Evolutionary conservation across 2,888 invertebrate species (phyloP), one percentile per base, ranked within the genome.

Genomic region (Choristoneura rosaceana): DNA sequence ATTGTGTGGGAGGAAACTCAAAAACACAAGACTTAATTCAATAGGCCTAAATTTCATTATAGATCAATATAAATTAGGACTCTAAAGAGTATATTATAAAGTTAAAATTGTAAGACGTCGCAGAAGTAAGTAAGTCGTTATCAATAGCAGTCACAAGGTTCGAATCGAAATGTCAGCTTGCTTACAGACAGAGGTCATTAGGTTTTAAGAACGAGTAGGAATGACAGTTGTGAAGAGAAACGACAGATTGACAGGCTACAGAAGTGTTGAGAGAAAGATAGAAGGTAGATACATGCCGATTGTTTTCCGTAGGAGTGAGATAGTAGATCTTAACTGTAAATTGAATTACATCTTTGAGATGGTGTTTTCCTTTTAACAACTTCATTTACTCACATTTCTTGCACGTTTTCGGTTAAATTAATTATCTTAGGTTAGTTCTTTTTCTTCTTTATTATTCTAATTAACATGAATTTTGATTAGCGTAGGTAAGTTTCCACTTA

Each of bases 161-260:
- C 14, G 55, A 64, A 64, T 12, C 47, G 58, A 71, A 71, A 71
- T 71, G 71, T 59, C 71, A 71, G 41, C 63, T 34, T 69, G 62
- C 4, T 33, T 43, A 59, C 4, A 0, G 41, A 14, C 25, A 55
- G 62, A 71, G 71, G 67, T 67, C 71, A 58, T 71, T 71, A 38
- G 41, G 62, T 68, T 67, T 71, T 33, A 41, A 34, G 59, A 70
- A 67, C 62, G 14, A 43, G 61, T 67, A 25, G n/a, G 9, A 65
- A 33, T 62, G 45, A 38, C 71, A 58, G 9, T 52, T 15, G 12
- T 17, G 17, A 17, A n/a, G 62, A 61, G 43, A 70, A 70, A 59
- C 50, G 47, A 58, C 70, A 64, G 50, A n/a, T 50, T 70, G 60
- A 60, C 70, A 60, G 63, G 33, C 45, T 38, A 25, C 38, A 2